Evolutionary conservation across 2,797 vertebrate genomes (phyloP).

Genomic region (Pseudomugil tenellus): DNA sequence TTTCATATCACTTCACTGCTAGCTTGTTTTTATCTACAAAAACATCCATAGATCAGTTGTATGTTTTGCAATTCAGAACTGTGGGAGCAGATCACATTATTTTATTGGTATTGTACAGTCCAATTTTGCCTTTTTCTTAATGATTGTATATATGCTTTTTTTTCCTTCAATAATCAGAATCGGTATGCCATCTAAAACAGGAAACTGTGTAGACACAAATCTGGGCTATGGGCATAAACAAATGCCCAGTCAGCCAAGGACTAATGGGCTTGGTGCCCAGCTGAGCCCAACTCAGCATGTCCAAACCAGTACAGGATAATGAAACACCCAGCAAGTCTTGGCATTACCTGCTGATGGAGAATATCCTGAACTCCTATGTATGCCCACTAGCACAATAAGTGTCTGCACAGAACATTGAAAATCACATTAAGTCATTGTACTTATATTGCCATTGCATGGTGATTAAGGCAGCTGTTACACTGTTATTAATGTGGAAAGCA

Average conservation of each 20-base stretch:
- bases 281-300: constrained; percentile 33
- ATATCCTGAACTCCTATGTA: constrained; percentile 10
- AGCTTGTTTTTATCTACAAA: too few species aligned
- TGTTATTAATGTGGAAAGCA: constrained; percentile 1
- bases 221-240: constrained; percentile 10
- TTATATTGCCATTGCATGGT: constrained; percentile 24
- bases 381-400: constrained; percentile 1
- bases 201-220: not conserved
- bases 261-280: constrained; percentile 4
- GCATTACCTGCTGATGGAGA: constrained; percentile 47
- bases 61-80: too few species aligned
- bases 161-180: not conserved
- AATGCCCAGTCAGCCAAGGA: constrained; percentile 9
- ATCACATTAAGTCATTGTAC: not conserved
- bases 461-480: constrained; percentile 9
- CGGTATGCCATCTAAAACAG: not conserved
- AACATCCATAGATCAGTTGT: not conserved
- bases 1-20: too few species aligned
- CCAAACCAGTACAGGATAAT: constrained; percentile 48
- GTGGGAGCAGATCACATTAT: not conserved
- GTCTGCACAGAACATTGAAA: constrained; percentile 6
- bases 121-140: not conserved
- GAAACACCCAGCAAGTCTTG: constrained; percentile 59
- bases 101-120: not conserved
- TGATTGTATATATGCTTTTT: too few species aligned